Percentiles rank a stretch among this genome's conserved stretches.
phyloP scores from a whole-genome alignment of 2,888 invertebrate species.

The Ashinkailepas kermadecensis region DNA sequence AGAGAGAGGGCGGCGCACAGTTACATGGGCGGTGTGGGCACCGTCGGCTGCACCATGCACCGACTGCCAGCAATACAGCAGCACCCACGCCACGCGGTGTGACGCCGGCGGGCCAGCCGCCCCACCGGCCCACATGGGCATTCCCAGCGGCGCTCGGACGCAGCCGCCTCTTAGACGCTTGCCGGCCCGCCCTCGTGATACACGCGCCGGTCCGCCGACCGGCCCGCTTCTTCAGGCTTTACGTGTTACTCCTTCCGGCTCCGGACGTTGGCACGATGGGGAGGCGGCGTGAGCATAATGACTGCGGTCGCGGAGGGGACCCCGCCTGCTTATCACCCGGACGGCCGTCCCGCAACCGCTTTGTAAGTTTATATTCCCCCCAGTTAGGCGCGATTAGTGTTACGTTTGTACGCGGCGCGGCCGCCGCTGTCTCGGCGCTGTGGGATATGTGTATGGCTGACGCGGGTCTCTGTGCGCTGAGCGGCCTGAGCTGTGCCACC shows the following conservation, averaged over 20 bases:
- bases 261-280: background rate
- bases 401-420: background rate
- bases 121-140: background rate
- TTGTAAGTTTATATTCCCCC: background rate
- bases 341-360: background rate
- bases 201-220: too few species aligned
- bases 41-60: background rate
- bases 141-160: background rate
- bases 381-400: background rate
- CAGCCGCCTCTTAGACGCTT: background rate
- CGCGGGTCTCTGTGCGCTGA: background rate
- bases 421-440: background rate
- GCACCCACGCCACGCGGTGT: background rate
- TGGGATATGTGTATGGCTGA: background rate
- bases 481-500: too few species aligned
- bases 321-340: too few species aligned
- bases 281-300: background rate
- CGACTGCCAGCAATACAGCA: background rate
- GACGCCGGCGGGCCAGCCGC: background rate
- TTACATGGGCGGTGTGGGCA: background rate
- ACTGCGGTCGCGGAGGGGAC: too few species aligned
- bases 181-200: background rate
- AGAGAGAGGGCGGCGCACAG: too few species aligned
- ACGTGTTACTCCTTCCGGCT: background rate
- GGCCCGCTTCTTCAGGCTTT: background rate